These are phyloP conservation scores for Coptodon bakossiorum DNA, from an alignment of 2,113 vertebrate genomes.

Conservation along the genomic window DNA sequence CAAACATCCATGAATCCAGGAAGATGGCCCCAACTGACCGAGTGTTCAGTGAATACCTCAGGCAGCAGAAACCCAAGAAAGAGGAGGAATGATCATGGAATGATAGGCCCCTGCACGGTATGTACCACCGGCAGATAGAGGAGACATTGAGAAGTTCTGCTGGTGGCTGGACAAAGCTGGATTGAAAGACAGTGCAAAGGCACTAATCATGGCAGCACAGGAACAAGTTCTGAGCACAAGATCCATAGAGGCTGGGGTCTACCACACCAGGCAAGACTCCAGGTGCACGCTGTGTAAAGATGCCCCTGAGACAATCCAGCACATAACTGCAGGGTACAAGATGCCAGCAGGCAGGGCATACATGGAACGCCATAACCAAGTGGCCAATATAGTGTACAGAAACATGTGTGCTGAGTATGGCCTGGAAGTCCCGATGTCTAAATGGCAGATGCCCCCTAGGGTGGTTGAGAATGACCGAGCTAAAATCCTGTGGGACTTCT, in stretches of 20 bases:
- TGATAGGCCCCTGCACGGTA: not conserved
- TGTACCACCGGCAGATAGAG: not conserved
- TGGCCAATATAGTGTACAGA: not conserved
- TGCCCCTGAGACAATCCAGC: not conserved
- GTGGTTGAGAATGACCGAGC: accelerated
- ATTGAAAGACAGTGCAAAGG: not conserved
- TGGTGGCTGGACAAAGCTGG: not conserved
- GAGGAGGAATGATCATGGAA: not conserved
- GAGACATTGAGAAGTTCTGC: not conserved
- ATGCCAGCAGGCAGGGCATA: not conserved
- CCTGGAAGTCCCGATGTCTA: not conserved
- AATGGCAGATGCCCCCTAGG: not conserved
- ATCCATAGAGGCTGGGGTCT: not conserved
- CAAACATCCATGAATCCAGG: not conserved
- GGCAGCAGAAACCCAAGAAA: not conserved
- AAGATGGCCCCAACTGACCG: not conserved
- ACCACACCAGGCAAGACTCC: accelerated
- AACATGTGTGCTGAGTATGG: accelerated
- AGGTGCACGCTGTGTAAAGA: not conserved
- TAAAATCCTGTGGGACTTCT: not conserved
- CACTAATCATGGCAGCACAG: not conserved
- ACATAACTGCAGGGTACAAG: not conserved
- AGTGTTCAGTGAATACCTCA: not conserved
- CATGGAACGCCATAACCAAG: not conserved
- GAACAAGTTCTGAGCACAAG: not conserved